Evolutionary conservation across 1,140 invertebrate species (phyloP).

Genomic region (Solenopsis invicta): DNA sequence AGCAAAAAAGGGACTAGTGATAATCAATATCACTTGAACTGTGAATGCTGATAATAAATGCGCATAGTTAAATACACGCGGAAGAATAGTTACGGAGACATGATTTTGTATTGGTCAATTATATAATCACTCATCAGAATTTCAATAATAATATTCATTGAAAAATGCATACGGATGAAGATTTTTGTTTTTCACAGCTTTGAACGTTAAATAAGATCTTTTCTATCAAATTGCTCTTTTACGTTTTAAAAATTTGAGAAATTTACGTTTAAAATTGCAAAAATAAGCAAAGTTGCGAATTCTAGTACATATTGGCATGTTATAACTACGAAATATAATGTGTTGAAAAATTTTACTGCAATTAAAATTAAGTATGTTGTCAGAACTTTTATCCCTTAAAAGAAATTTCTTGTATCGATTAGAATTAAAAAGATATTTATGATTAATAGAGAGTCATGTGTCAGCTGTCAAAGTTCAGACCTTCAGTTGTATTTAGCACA

Average conservation of each 20-base stretch:
- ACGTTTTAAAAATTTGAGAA: neutral
- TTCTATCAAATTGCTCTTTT: neutral
- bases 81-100: neutral
- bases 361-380: neutral
- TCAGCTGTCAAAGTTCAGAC: too few relatives aligned
- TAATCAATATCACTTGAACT: slow-evolving; percentile 26
- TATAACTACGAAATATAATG: neutral
- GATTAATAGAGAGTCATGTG: too few relatives aligned
- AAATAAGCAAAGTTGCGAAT: neutral
- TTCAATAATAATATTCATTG: neutral
- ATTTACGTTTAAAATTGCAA: neutral
- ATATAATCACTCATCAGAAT: neutral
- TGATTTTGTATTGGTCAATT: neutral
- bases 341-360: neutral
- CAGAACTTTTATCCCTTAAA: neutral
- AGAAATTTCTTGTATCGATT: neutral
- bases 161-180: neutral
- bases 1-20: neutral
- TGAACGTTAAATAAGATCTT: neutral
- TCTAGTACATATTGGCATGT: too few relatives aligned
- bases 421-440: too few relatives aligned
- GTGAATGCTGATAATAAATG: slow-evolving; percentile 20
- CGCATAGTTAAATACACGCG: neutral
- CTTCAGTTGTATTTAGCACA: too few relatives aligned
- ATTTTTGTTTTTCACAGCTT: too few relatives aligned